Conservation (phyloP, 2,888 invertebrate genomes). For the Tetragnatha montana region DNA sequence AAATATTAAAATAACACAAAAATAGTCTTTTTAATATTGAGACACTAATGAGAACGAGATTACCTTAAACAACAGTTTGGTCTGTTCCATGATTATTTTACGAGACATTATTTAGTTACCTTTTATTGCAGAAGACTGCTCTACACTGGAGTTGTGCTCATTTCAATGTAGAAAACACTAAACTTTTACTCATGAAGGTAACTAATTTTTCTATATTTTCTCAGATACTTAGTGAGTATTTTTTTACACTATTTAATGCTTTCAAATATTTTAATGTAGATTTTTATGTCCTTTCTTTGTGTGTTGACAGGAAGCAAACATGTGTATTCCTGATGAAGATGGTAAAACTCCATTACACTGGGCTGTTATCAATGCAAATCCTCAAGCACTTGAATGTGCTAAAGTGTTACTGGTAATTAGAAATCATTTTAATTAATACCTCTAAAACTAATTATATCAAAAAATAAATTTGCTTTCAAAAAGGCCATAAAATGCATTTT, state of each 20-base stretch:
- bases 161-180: slow-evolving; percentile 76
- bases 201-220: neutral
- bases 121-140: slow-evolving; percentile 75
- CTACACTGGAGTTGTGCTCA: slow-evolving; percentile 77
- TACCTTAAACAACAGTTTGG: too few relatives aligned
- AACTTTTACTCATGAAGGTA: slow-evolving; percentile 73
- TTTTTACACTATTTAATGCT: neutral
- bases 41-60: too few relatives aligned
- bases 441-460: too few relatives aligned
- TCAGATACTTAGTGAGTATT: neutral
- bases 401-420: slow-evolving; percentile 75
- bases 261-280: neutral
- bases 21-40: too few relatives aligned
- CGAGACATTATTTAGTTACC: slow-evolving; percentile 5
- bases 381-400: slow-evolving; percentile 76
- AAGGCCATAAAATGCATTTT: too few relatives aligned
- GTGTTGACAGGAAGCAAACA: slow-evolving; percentile 75
- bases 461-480: too few relatives aligned
- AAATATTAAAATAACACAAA: too few relatives aligned
- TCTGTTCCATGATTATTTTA: too few relatives aligned
- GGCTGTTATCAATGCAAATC: slow-evolving; percentile 76
- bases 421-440: too few relatives aligned
- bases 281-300: neutral
- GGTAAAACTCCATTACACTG: slow-evolving; percentile 77
- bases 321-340: slow-evolving; percentile 77